phyloP scores from a whole-genome alignment of 2,888 invertebrate species.

The Labia minor region DNA sequence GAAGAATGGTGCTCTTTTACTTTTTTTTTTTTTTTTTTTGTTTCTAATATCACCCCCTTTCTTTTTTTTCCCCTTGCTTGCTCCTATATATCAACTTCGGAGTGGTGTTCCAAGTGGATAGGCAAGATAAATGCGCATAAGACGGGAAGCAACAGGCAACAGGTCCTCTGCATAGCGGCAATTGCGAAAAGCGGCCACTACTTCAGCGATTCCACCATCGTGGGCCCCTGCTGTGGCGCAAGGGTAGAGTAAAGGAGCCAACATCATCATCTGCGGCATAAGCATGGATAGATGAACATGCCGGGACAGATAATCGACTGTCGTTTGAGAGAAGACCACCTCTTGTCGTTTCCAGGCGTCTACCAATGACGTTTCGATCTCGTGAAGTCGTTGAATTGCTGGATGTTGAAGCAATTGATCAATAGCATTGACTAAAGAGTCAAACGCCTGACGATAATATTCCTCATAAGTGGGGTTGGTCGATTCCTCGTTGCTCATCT shows the following conservation, averaged over 20 bases:
- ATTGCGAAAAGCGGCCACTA: neutral
- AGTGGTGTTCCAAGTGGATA: neutral
- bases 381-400: neutral
- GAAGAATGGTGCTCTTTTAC: too few relatives aligned
- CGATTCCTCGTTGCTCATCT: neutral
- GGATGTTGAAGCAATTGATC: neutral
- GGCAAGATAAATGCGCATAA: neutral
- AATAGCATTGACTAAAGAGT: neutral
- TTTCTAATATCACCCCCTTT: too few relatives aligned
- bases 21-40: too few relatives aligned
- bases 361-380: neutral
- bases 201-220: neutral
- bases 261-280: neutral
- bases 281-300: neutral
- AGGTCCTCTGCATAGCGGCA: neutral
- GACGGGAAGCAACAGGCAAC: neutral
- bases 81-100: neutral
- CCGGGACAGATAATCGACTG: neutral
- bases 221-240: neutral
- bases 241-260: neutral
- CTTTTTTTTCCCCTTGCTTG: too few relatives aligned
- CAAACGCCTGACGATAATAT: neutral
- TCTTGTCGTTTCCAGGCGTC: neutral
- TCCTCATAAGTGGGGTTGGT: neutral
- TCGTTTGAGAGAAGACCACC: neutral